phyloP scores from a whole-genome alignment of 2,888 invertebrate genomes.

The Galeruca laticollis region DNA sequence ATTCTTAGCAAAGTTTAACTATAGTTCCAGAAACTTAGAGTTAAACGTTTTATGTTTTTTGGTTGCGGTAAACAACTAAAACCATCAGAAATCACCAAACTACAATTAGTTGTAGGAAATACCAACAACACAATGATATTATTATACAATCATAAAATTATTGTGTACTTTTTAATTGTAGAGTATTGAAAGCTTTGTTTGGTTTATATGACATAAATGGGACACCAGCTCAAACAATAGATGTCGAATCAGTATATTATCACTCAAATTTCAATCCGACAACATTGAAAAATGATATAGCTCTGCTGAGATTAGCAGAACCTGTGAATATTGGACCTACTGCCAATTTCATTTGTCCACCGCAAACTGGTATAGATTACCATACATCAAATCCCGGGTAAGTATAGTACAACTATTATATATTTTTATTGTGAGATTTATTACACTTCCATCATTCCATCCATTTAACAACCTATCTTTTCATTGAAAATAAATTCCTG shows the following conservation, averaged over 20 bases:
- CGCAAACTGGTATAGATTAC: background rate
- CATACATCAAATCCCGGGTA: background rate
- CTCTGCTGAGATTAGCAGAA: constrained; percentile 77
- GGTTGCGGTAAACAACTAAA: too few relatives aligned
- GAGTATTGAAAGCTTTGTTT: background rate
- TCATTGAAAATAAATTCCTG: too few relatives aligned
- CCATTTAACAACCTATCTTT: too few relatives aligned
- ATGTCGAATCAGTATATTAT: constrained; percentile 52
- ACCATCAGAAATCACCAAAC: too few relatives aligned
- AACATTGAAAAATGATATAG: constrained; percentile 85
- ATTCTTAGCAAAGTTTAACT: too few relatives aligned
- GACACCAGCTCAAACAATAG: background rate
- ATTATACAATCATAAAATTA: too few relatives aligned
- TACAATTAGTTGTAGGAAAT: too few relatives aligned
- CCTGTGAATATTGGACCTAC: constrained; percentile 70
- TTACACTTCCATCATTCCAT: too few relatives aligned
- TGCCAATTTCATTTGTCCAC: constrained; percentile 66
- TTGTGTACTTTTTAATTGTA: background rate
- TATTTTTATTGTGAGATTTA: too few relatives aligned
- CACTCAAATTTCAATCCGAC: constrained; percentile 77
- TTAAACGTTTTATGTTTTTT: too few relatives aligned
- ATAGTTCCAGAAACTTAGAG: too few relatives aligned
- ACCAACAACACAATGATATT: too few relatives aligned
- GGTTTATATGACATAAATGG: background rate
- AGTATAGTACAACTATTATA: background rate